phyloP scores from a whole-genome alignment of 2,888 invertebrate species.

The Latrodectus elegans region DNA sequence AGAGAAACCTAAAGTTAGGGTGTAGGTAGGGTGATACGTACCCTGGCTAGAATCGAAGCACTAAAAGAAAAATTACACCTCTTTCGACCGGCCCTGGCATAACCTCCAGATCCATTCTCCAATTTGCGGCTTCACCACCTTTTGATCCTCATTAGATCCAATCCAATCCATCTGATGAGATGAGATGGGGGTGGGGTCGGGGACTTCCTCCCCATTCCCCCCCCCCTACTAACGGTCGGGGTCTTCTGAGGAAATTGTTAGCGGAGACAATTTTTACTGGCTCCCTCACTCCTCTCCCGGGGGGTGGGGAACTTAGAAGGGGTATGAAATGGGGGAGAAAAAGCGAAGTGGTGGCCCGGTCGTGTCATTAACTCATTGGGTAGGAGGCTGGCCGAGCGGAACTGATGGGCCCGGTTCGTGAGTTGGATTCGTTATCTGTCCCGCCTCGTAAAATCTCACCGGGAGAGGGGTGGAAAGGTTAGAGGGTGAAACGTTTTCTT shows the following conservation, averaged over 20 bases:
- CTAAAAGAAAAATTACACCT: conserved; percentile 47
- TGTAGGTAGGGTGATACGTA: no score
- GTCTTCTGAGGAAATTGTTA: conserved; percentile 58
- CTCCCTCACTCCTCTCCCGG: conserved; percentile 30
- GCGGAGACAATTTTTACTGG: conserved; percentile 67
- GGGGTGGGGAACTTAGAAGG: conserved; percentile 4
- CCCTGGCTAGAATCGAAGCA: conserved; percentile 20
- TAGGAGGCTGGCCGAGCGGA: conserved; percentile 53
- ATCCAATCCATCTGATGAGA: conserved; percentile 39
- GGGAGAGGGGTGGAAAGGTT: conserved; percentile 22
- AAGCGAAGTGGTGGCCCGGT: conserved; percentile 35
- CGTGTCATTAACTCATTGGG: conserved; percentile 66
- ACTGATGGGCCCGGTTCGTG: conserved; percentile 65
- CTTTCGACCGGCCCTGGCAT: conserved; percentile 10
- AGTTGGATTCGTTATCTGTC: conserved; percentile 66
- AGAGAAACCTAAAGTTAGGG: not conserved
- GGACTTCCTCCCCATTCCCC: no score
- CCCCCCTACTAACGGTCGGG: not conserved
- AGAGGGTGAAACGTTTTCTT: not conserved
- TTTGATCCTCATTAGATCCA: conserved; percentile 66
- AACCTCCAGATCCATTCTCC: conserved; percentile 43
- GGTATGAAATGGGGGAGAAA: not conserved
- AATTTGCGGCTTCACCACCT: conserved; percentile 68
- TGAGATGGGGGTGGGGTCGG: no score
- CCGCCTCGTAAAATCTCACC: conserved; percentile 64